Conservation (phyloP, 2,888 invertebrate species). For the Griposia aprilina region DNA sequence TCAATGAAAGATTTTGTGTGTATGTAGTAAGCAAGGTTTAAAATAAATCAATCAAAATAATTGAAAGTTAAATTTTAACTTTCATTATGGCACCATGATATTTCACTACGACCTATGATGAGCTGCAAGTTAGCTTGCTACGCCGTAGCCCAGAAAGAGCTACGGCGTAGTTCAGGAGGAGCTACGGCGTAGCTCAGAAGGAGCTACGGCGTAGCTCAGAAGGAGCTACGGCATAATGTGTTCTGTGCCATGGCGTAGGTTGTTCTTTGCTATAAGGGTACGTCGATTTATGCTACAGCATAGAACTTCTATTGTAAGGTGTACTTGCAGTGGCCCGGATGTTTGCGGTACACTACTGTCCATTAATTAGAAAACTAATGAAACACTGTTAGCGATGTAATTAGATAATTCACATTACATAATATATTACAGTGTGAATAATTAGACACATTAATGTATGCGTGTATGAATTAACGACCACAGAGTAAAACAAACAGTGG, state of each 20-base stretch:
- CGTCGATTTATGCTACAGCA: neutral
- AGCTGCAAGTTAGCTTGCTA: neutral
- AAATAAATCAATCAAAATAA: neutral
- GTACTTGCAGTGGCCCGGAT: neutral
- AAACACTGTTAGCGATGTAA: neutral
- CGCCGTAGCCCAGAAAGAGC: neutral
- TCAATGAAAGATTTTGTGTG: neutral
- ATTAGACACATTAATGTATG: neutral
- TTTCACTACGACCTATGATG: neutral
- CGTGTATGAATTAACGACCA: neutral
- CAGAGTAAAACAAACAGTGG: slow-evolving; percentile 29
- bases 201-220: neutral
- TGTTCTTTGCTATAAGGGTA: no score
- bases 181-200: neutral
- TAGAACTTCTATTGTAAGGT: neutral
- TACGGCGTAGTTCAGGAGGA: neutral
- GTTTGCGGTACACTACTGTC: neutral
- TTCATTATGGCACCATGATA: no score
- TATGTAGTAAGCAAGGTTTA: neutral
- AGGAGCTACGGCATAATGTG: neutral
- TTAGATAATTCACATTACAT: neutral
- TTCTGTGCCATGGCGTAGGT: neutral
- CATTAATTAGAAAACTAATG: neutral
- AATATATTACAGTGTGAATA: neutral
- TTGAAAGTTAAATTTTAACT: neutral